Evolutionary conservation across 2,797 vertebrate species (phyloP), one percentile per base, ranked within the genome.

Genomic region (Gila robusta): DNA sequence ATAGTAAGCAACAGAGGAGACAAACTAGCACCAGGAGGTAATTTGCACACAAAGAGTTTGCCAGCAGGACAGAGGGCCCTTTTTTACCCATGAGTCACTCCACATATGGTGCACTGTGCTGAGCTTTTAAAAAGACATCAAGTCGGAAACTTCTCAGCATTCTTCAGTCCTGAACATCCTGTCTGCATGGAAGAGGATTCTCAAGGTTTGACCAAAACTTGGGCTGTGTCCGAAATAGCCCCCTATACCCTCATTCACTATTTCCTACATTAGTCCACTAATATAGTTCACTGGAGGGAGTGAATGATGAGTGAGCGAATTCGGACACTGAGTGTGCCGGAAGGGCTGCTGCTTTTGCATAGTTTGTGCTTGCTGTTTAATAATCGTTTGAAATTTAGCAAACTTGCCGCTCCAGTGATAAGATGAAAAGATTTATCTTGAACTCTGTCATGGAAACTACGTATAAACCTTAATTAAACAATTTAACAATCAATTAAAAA

Each of bases 101-200:
- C 37, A 81, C 85, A 89, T 83, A 87, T 87, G 87, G 87, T 82
- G 67, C 69, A 64, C 59, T 73, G 47, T 41, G 79, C 23, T 76
- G 41, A 28, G 69, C 35, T 35, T 80, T 66, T 28, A 76, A 78
- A 88, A 56, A 88, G 14, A 70, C 16, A 80, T 56, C 49, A 17
- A 82, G 49, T 16, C 23, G 21, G 12, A 67, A n/a, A 80, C 54
- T 19, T 59, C 70, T 56, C 79, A 74, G 71, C 32, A 62, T 64
- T 81, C 41, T 67, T 76, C 47, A 64, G 32, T 44, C 35, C 19
- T 7, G 32, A 73, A 69, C 32, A 19, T 26, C 44, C 70, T 71
- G 52, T 52, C n/a, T 17, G 23, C 2, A 62, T 23, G 26, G 16
- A 47, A 69, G 17, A 77, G 14, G 69, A 49, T 1, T 2, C 14